A percentile compares a stretch with the other conserved stretches of the same genome.
phyloP scores from a whole-genome alignment of 2,888 invertebrate genomes.

The Apantesis nais region DNA sequence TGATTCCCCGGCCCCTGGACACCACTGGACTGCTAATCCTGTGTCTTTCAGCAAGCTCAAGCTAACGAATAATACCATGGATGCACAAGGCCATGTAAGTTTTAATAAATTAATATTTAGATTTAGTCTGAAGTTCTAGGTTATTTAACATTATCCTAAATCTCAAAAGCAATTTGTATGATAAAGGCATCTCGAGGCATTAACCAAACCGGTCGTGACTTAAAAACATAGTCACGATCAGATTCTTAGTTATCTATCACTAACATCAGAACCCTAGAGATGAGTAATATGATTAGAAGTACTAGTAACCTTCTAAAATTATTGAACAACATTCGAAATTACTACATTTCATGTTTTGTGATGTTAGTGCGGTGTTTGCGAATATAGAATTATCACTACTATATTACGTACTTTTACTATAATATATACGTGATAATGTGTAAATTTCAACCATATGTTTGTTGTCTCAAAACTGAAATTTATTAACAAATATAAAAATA shows the following conservation, averaged over 20 bases:
- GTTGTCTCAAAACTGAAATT: background rate
- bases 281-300: background rate
- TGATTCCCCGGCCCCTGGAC: constrained; percentile 94
- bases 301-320: background rate
- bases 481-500: background rate
- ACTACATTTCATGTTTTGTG: background rate
- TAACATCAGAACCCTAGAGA: background rate
- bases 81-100: constrained; percentile 92
- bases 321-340: too few relatives aligned
- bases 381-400: background rate
- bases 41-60: constrained; percentile 93
- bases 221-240: background rate
- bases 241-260: background rate
- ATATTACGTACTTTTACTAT: background rate
- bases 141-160: background rate
- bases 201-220: background rate
- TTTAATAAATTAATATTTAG: background rate
- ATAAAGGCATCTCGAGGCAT: background rate
- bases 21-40: constrained; percentile 94
- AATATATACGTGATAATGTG: background rate
- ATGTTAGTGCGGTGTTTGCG: background rate
- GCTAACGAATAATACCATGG: constrained; percentile 94
- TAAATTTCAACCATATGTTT: background rate
- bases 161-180: background rate
- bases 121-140: background rate